Base-by-base conservation (phyloP, 2,888 invertebrate genomes). In the Caenorhabditis sp. region DNA sequence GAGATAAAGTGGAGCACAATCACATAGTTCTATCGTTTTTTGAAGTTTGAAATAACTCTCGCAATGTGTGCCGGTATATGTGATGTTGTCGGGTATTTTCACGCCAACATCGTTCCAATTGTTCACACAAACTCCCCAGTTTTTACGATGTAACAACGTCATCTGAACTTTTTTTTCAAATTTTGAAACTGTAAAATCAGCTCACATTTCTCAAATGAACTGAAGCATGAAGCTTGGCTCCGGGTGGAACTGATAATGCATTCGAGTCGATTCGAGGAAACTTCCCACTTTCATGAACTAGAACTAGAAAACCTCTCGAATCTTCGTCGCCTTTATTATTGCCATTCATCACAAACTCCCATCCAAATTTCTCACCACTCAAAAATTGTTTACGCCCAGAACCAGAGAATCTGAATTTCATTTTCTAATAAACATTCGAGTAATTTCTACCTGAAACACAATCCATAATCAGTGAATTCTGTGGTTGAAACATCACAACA, bases 61-160 rank as follows among this genome's bases (percentile, higher is more conserved):
- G 55, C 83, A 83, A 55, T 83, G 78, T 21, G 54, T 50, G 1
- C 79, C 63, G 1, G 83, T 75, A 54, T 83, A 83, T 78, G 78
- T 58, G 49, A 60, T 59, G 6, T 68, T 19, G 24, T 63, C 72
- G 31, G 58, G 66, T 1, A 65, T 58, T 37, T 31, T 63, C 24
- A 57, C n/a, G 31, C 68, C 57, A 79, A 75, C 74, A 27, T 50
- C 51, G n/a, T 27, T 27, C 31, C 67, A 67, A 57, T 10, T 54
- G 49, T 23, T 54, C 60, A 31, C 74, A 55, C 83, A 83, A 6
- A 76, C 62, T 17, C 83, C 83, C 51, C 83, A 83, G 54, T 82
- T 76, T 24, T 65, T 54, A 43, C 70, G 62, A 17, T 76, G 73
- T n/a, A 83, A 61, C 0, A 79, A 68, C 1, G 78, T 69, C n/a